These are phyloP conservation scores for Cephus pulcher DNA, from an alignment of 2,888 invertebrate species.

Conservation along the genomic window DNA sequence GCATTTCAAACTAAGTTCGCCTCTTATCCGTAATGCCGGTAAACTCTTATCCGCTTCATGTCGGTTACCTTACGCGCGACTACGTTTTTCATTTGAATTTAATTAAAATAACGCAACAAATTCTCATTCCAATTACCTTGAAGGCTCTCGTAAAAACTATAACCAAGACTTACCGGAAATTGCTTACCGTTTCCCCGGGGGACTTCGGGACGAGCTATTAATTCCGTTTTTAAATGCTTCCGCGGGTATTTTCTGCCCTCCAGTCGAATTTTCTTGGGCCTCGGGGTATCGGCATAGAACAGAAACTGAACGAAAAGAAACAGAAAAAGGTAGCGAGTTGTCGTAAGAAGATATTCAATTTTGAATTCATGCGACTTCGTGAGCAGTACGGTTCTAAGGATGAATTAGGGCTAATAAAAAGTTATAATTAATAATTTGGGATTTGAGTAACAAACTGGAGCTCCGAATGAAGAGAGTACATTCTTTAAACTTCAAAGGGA, in stretches of 20 bases:
- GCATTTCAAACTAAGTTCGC: background rate
- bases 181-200: constrained; percentile 20
- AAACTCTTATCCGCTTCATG: constrained; percentile 29
- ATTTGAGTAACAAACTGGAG: background rate
- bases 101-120: constrained; percentile 47
- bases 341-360: background rate
- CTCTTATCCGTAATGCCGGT: background rate
- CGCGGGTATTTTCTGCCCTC: constrained; percentile 14
- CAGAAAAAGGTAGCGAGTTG: background rate
- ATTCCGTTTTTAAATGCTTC: constrained; percentile 22
- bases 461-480: background rate
- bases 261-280: background rate
- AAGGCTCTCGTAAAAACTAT: constrained; percentile 29
- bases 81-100: constrained; percentile 31
- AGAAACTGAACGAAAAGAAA: background rate
- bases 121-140: constrained; percentile 43
- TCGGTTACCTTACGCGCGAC: constrained; percentile 23
- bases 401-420: constrained; percentile 7
- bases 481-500: background rate
- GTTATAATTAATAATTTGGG: background rate
- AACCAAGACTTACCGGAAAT: constrained; percentile 36
- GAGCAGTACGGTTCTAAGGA: background rate
- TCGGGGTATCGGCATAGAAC: background rate
- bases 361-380: background rate
- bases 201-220: constrained; percentile 31